phyloP scores from a whole-genome alignment of 2,888 invertebrate genomes.

The Danaus chrysippus region DNA sequence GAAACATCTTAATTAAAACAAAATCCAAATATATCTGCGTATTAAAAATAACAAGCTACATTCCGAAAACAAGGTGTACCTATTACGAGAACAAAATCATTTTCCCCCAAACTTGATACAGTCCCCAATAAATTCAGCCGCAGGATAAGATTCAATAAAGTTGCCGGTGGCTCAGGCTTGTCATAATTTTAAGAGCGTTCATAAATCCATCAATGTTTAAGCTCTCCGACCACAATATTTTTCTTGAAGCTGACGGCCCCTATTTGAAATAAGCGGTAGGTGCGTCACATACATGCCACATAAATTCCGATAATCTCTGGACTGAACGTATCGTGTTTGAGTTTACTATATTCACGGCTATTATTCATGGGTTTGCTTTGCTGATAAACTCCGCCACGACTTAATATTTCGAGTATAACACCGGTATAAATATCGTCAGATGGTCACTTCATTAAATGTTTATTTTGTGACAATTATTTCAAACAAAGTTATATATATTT shows the following conservation, averaged over 20 bases:
- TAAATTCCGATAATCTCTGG: constrained; percentile 72
- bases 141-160: constrained; percentile 71
- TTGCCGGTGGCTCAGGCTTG: constrained; percentile 59
- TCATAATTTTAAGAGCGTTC: constrained; percentile 74
- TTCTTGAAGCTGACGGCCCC: constrained; percentile 53
- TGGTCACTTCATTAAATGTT: constrained; percentile 23
- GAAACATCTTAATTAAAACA: no score
- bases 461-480: no score
- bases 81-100: constrained; percentile 47
- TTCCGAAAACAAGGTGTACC: constrained; percentile 31
- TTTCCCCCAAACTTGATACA: constrained; percentile 53
- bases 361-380: constrained; percentile 69
- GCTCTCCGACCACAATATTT: constrained; percentile 71
- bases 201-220: constrained; percentile 78
- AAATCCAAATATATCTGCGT: constrained; percentile 5
- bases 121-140: constrained; percentile 62
- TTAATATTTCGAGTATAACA: constrained; percentile 60
- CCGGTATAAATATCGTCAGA: constrained; percentile 48
- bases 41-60: constrained; percentile 30
- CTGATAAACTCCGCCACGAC: constrained; percentile 60
- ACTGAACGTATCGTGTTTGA: constrained; percentile 55
- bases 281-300: constrained; percentile 70
- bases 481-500: no score
- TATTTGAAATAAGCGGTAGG: constrained; percentile 44
- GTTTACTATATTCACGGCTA: constrained; percentile 59